Evolutionary conservation across 64 coral and sea anemone genomes (phyloP).

Genomic region (Porites australiensis): DNA sequence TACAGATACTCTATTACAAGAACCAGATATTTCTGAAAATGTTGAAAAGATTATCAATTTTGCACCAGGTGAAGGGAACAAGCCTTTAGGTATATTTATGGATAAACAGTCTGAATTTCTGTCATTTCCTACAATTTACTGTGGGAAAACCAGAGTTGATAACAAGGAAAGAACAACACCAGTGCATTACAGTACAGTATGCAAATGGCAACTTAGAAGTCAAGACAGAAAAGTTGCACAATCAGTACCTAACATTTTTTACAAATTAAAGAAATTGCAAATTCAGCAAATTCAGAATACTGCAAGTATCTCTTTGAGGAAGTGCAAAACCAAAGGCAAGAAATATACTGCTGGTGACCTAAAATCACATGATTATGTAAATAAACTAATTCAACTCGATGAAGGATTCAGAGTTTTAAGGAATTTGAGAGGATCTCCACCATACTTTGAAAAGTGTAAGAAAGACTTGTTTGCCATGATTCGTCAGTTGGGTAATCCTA

Average conservation of each 20-base stretch:
- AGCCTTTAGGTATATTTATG: conserved; percentile 35
- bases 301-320: too few species aligned
- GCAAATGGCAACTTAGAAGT: conserved; percentile 3
- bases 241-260: conserved; percentile 33
- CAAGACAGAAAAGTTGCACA: conserved; percentile 35
- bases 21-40: conserved; percentile 14
- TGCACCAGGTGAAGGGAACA: conserved; percentile 58
- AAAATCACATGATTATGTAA: too few species aligned
- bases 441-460: too few species aligned
- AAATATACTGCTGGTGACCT: too few species aligned
- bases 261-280: conserved; percentile 36
- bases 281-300: conserved; percentile 46
- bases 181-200: conserved; percentile 16
- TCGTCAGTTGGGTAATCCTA: too few species aligned
- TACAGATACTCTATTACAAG: too few species aligned
- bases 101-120: too few species aligned
- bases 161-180: neutral
- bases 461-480: too few species aligned
- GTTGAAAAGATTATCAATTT: conserved; percentile 21
- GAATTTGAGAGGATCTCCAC: conserved; percentile 25
- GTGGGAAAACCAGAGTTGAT: too few species aligned
- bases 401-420: conserved; percentile 1
- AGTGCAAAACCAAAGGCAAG: too few species aligned
- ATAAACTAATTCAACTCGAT: too few species aligned
- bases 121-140: too few species aligned